Conservation (phyloP, 64 coral and sea anemone species). For the Stylophora pistillata region DNA sequence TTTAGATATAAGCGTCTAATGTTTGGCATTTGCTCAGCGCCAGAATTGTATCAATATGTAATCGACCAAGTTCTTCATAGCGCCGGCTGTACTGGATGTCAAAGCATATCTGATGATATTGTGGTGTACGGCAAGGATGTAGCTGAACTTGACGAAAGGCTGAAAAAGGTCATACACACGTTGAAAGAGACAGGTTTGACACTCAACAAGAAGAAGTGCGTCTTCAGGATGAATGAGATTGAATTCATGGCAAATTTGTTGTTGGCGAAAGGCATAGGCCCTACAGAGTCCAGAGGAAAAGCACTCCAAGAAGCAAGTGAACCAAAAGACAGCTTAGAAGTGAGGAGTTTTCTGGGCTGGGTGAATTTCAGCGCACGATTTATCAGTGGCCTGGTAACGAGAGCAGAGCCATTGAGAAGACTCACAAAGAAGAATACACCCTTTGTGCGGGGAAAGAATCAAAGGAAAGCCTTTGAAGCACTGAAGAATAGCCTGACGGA, state of each 20-base stretch:
- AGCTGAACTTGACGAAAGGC: not conserved
- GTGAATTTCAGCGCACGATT: slow-evolving; percentile 34
- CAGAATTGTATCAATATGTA: slow-evolving; percentile 16
- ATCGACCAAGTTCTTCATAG: not conserved
- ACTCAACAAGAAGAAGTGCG: slow-evolving; percentile 12
- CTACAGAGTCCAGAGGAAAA: slow-evolving; percentile 23
- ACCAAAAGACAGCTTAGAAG: not conserved
- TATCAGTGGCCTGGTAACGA: slow-evolving; percentile 14
- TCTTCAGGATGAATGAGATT: not conserved
- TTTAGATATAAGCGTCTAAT: slow-evolving; percentile 23
- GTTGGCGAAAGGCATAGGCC: not conserved
- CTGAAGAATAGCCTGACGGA: slow-evolving; percentile 17
- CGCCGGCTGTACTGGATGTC: not conserved
- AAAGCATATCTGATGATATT: slow-evolving; percentile 27
- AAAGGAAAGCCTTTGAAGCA: slow-evolving; percentile 22
- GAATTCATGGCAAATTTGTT: not conserved
- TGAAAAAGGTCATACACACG: not conserved
- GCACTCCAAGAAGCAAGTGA: not conserved
- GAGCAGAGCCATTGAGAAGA: slow-evolving; percentile 21
- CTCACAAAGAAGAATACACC: not conserved
- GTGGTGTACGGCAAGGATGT: not conserved
- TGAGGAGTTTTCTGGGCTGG: slow-evolving; percentile 13
- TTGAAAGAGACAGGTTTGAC: not conserved
- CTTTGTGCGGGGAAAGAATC: not conserved
- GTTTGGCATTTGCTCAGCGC: slow-evolving; percentile 23